Evolutionary conservation across 2,113 vertebrate genomes (phyloP).

Genomic region (Malurus melanocephalus): DNA sequence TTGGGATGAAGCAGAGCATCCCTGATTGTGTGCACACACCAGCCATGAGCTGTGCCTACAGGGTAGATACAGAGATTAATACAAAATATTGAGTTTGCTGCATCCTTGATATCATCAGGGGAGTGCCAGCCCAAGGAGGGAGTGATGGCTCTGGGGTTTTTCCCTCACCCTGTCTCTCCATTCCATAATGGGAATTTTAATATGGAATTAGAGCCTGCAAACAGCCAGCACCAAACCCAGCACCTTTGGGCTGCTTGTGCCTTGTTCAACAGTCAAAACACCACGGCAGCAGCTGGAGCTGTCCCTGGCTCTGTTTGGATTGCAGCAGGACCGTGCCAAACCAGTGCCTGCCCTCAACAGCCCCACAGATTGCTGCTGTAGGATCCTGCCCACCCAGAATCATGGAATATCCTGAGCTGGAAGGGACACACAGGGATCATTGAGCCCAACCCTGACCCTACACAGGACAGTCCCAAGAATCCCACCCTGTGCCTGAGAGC

Average conservation of each 20-base stretch:
- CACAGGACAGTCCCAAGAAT: neutral
- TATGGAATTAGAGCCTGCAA: neutral
- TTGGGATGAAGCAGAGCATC: neutral
- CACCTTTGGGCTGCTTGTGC: neutral
- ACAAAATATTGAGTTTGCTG: neutral
- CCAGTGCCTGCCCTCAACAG: fast-evolving
- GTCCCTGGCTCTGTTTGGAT: fast-evolving
- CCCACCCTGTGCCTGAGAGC: neutral
- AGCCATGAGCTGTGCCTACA: neutral
- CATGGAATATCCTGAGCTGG: neutral
- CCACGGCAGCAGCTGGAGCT: fast-evolving
- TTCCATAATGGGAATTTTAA: neutral
- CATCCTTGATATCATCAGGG: neutral
- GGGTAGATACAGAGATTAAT: neutral
- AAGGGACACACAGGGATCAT: neutral
- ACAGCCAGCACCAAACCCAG: neutral
- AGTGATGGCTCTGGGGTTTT: neutral
- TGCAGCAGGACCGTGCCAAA: neutral
- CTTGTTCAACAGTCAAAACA: neutral
- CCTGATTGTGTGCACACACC: neutral
- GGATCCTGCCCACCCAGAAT: neutral
- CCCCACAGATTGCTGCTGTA: fast-evolving
- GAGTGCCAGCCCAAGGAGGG: neutral
- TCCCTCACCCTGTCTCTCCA: neutral
- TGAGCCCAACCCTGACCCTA: neutral